Base-by-base conservation (phyloP, 1,140 invertebrate genomes). In the Sitophilus oryzae region DNA sequence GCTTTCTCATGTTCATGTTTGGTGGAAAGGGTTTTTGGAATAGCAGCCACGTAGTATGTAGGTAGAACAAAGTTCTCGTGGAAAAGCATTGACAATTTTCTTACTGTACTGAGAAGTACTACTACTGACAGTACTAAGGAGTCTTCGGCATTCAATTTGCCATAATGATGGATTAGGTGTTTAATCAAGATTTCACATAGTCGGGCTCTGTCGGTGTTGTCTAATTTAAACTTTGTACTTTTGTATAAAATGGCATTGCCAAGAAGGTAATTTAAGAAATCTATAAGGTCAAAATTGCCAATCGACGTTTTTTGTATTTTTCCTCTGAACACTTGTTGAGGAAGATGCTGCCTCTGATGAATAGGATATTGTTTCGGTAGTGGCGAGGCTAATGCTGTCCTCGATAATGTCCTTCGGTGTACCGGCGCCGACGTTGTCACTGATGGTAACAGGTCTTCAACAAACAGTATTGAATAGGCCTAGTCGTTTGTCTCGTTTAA, bases 71-170 rank as follows among this genome's bases (percentile, higher is more conserved):
- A 6, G 41, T 43, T n/a, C n/a, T 43, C 16, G 41, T 43, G 41
- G 41, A 43, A 43, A 43, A 14, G 41, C 41, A 10, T 43, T 22
- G 9, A 43, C 41, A 43, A 43, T 43, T 43, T 43, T 43, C 21
- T 43, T 43, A n/a, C n/a, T n/a, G n/a, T n/a, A n/a, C n/a, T n/a
- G n/a, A n/a, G n/a, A n/a, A n/a, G n/a, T n/a, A n/a, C n/a, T n/a
- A n/a, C n/a, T n/a, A n/a, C n/a, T 43, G 41, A 43, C 41, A 43
- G 41, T 19, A 43, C 41, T 43, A 43, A 43, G 21, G 21, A 43
- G 14, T 43, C 41, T 20, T 43, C 41, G 14, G 41, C 15, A 43
- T 19, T 43, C 3, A 43, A 14, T 43, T 43, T 43, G 18, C 41
- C 41, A 43, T 43, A 15, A 19, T 20, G 16, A 16, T 43, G 41